Base-by-base conservation (phyloP, 2,888 invertebrate genomes). In the Micoletzkya japonica region DNA sequence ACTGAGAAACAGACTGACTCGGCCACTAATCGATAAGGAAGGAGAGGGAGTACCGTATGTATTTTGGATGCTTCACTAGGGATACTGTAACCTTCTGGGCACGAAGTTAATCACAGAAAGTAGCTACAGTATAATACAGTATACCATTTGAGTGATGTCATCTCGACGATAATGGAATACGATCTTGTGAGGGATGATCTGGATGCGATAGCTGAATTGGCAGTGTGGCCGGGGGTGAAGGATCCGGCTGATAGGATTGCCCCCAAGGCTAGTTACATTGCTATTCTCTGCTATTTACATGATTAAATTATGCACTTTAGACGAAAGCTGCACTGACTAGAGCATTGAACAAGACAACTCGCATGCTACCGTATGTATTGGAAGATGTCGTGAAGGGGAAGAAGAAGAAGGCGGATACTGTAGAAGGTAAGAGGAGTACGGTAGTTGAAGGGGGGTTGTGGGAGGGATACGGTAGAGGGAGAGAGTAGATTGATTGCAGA, bases 281-380 rank as follows among this genome's bases (percentile, higher is more conserved):
- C 17, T 39, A 39, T 39, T 39, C 17, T 10, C 7, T 10, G 7
- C 39, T 7, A 17, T 39, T 10, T 39, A 10, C 17, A 39, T 39
- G 7, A 10, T 10, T 39, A 39, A 39, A 10, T 39, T 10, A 39
- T 39, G 39, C 17, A 39, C 39, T 39, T 39, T 39, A 92, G 92
- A 91, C 93, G 0, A 97, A 97, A 88, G 91, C 94, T 0, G 93
- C 95, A 0, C 91, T 98, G 86, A 98, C 97, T 0, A 90, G 95
- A 54, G 89, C 91, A 0, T 94, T 93, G 86, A 98, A 97, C 87
- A 96, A 96, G 86, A 91, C 91, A 76, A 89, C 90, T 0, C 88
- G 90, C 60, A 89, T 91, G 70, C 89, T 92, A 69, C 93, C 94
- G 0, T 95, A 94, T 87, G 90, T 92, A 14, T 82, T 90, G 14